A percentile compares a stretch with the other conserved stretches of the same genome.
These are phyloP conservation scores for Araneus ventricosus DNA, from an alignment of 1,140 invertebrate genomes.

Conservation along the genomic window DNA sequence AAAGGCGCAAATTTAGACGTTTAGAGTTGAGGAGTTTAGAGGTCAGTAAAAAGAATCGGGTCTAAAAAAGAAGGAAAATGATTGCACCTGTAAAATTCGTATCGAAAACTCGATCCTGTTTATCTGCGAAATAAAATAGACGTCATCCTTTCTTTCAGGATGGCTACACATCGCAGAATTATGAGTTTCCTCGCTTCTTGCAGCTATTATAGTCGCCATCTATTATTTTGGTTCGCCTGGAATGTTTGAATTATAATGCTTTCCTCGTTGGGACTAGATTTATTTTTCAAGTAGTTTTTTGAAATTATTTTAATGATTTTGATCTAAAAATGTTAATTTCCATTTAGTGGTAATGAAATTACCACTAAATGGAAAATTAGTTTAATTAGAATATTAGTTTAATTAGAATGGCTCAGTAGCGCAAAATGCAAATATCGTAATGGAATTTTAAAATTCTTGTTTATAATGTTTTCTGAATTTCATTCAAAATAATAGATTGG, in stretches of 20 bases:
- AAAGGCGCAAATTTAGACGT: neutral
- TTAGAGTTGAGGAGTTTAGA: neutral
- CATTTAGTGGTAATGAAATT: no score
- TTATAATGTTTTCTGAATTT: no score
- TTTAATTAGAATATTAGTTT: no score
- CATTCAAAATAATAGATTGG: no score
- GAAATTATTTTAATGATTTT: no score
- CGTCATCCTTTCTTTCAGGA: neutral
- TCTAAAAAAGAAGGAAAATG: neutral
- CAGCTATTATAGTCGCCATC: neutral
- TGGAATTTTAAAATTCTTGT: no score
- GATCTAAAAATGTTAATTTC: no score
- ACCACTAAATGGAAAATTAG: no score
- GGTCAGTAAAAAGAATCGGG: neutral
- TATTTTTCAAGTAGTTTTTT: no score
- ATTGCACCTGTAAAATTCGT: constrained; percentile 59
- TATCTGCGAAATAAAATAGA: constrained; percentile 28
- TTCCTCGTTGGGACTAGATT: no score
- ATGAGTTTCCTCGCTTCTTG: neutral
- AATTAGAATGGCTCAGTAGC: no score
- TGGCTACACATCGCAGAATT: constrained; percentile 1
- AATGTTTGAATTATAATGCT: neutral
- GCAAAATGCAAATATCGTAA: no score
- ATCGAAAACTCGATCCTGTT: constrained; percentile 55
- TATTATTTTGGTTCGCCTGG: neutral